Evolutionary conservation across 2,113 vertebrate species (phyloP).

Genomic region (Ceyx margarethae): DNA sequence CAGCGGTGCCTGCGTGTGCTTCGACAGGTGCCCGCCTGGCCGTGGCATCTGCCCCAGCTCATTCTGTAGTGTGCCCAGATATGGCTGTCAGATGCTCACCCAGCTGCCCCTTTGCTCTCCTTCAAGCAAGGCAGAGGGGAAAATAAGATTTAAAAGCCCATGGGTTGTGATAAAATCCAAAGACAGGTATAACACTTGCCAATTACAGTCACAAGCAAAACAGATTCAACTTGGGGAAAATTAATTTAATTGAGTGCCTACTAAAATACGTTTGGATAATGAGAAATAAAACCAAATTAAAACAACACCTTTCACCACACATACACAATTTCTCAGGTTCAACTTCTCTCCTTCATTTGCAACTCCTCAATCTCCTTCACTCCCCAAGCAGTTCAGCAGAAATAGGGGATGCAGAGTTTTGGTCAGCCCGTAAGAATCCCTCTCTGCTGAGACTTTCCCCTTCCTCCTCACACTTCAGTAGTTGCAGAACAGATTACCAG

Average conservation of each 20-base stretch:
- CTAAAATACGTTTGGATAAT: neutral
- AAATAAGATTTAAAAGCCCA: neutral
- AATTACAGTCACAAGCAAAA: neutral
- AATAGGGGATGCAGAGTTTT: rapidly evolving
- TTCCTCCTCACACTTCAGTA: neutral
- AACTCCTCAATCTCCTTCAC: neutral
- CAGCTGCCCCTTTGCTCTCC: neutral
- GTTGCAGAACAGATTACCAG: neutral
- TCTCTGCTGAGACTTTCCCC: neutral
- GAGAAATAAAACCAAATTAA: neutral
- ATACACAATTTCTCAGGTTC: neutral
- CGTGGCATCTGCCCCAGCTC: no score
- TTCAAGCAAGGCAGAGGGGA: neutral
- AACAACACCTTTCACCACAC: neutral
- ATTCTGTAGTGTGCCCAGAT: no score
- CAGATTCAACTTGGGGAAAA: neutral
- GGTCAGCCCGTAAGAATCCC: neutral
- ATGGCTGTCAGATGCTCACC: neutral
- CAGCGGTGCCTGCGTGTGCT: no score
- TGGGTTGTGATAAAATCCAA: neutral
- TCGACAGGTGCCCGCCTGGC: no score
- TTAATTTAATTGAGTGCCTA: neutral
- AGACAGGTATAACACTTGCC: neutral
- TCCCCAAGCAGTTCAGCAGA: rapidly evolving
- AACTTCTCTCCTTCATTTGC: no score